Evolutionary conservation across 2,797 vertebrate species (phyloP), one percentile per base, ranked within the genome.

Genomic region (Anas acuta): DNA sequence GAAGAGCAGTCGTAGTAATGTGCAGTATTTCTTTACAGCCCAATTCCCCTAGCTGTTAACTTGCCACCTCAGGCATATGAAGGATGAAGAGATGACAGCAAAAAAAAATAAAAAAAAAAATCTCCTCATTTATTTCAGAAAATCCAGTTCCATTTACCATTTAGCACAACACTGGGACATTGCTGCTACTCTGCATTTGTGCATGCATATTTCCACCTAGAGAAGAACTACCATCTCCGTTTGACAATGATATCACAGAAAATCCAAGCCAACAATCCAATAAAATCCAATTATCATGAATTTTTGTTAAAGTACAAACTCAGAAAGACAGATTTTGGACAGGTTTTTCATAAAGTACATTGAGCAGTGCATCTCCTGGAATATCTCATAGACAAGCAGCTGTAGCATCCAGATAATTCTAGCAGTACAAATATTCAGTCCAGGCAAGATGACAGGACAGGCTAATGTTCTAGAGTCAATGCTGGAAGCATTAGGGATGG

Each of bases 1-100:
- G 96, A 97, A 97, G 49, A 95, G 95, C 95, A 96, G 97, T 97
- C 98, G 97, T 98, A 98, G 98, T 97, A 98, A 98, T 97, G 97
- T 98, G 98, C 97, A 98, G 97, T 96, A 96, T 97, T 96, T 96
- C 91, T 95, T 97, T 97, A 96, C 98, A 98, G 97, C 98, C 97
- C 83, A 97, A 97, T 98, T 98, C 96, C 96, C 93, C 73, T 81
- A 75, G 97, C 97, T 96, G 97, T 98, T 98, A 98, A 98, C 97
- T 98, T 98, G 97, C 89, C 95, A 97, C 97, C 97, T 97, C 90
- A 79, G 97, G 97, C 96, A 69, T 92, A 74, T 41, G 69, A 82
- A 79, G 28, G 75, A 80, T n/a, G 41, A 92, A 84, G 62, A 57
- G 13, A 93, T 84, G 84, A 84, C 93, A 96, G 96, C 21, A 70